Conservation (phyloP, 2,797 vertebrate species). For the Poecilia wingei region DNA sequence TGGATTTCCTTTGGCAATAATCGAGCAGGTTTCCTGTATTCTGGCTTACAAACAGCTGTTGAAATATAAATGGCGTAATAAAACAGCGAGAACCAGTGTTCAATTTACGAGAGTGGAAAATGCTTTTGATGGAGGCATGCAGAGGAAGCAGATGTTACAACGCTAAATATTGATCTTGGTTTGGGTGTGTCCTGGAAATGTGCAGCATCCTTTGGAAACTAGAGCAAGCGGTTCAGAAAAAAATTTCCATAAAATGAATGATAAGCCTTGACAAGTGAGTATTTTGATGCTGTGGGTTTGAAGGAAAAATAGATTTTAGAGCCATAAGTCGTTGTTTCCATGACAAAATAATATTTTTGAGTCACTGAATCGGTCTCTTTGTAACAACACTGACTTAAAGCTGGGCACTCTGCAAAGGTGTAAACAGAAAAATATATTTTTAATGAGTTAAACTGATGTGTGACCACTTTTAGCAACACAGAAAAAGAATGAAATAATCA, state of each 20-base stretch:
- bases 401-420: background rate
- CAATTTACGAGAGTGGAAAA: constrained; percentile 42
- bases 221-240: background rate
- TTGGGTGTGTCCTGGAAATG: constrained; percentile 10
- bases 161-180: constrained; percentile 1
- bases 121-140: constrained; percentile 31
- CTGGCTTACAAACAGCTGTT: constrained; percentile 42
- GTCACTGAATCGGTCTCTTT: background rate
- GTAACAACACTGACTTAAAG: background rate
- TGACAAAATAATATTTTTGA: background rate
- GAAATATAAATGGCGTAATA: constrained; percentile 47
- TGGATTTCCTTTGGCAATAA: constrained; percentile 49
- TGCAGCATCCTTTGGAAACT: constrained; percentile 18
- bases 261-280: constrained; percentile 3
- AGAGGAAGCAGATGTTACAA: constrained; percentile 24
- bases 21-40: constrained; percentile 55
- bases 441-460: background rate
- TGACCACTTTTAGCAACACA: background rate
- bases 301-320: background rate
- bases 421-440: background rate
- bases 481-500: background rate
- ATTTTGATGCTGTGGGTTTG: background rate
- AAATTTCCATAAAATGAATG: constrained; percentile 5
- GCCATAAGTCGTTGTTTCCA: background rate
- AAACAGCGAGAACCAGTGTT: constrained; percentile 40